These are phyloP conservation scores for Oryzias curvinotus DNA, from an alignment of 2,113 vertebrate genomes.

Conservation along the genomic window DNA sequence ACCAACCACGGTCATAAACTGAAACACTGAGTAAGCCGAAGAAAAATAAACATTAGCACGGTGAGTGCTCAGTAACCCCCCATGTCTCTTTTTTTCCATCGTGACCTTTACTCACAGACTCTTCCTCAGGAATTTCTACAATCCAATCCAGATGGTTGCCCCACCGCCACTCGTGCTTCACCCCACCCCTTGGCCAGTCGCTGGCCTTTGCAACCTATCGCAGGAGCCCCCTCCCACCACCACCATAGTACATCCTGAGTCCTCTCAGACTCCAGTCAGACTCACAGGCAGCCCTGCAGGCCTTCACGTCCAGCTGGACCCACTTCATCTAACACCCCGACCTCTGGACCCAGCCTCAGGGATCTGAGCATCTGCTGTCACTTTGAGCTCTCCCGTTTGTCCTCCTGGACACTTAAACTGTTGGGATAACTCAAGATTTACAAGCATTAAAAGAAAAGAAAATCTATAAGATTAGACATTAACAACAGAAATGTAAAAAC, in stretches of 20 bases:
- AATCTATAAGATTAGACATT: too few species aligned
- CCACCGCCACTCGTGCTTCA: conserved; percentile 34
- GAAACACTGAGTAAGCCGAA: conserved; percentile 46
- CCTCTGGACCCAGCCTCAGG: conserved; percentile 60
- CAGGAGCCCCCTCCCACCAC: conserved; percentile 32
- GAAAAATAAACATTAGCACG: conserved; percentile 61
- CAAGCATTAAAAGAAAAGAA: background rate
- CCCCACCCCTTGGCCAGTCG: conserved; percentile 27
- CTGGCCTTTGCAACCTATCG: conserved; percentile 43
- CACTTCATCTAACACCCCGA: conserved; percentile 47
- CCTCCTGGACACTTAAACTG: background rate
- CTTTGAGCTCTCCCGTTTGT: conserved; percentile 5
- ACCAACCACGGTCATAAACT: conserved; percentile 48
- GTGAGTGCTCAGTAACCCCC: conserved; percentile 38
- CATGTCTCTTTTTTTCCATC: conserved; percentile 34
- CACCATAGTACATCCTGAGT: background rate
- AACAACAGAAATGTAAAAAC: conserved; percentile 3
- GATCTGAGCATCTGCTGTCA: conserved; percentile 33
- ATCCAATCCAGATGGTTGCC: conserved; percentile 79
- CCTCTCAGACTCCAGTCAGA: conserved; percentile 49
- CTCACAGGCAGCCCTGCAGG: conserved; percentile 28
- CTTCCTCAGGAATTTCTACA: conserved; percentile 78
- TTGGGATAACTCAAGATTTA: background rate
- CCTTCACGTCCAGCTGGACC: conserved; percentile 54
- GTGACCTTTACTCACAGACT: conserved; percentile 76